Evolutionary conservation across 2,888 invertebrate genomes (phyloP), one percentile per base, ranked within the genome.

Genomic region (Eristalinus sepulchralis): DNA sequence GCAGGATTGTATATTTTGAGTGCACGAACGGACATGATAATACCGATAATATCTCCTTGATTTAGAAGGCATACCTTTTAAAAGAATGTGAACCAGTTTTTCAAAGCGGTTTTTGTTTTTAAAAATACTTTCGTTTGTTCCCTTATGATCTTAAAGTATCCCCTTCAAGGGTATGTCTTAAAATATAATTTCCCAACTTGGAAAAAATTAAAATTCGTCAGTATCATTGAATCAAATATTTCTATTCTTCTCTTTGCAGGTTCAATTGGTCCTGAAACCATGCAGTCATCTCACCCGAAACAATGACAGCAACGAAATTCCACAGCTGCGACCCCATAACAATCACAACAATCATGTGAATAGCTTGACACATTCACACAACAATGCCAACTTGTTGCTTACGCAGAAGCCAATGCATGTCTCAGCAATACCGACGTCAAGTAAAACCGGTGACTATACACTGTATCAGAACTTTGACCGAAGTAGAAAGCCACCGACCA

Each of bases 191-290:
- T n/a, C n/a, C n/a, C n/a, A n/a, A n/a, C n/a, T n/a, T n/a, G n/a
- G n/a, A n/a, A n/a, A n/a, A n/a, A n/a, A n/a, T n/a, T n/a, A n/a
- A n/a, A n/a, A n/a, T n/a, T n/a, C n/a, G n/a, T n/a, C n/a, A n/a
- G n/a, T n/a, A n/a, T n/a, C n/a, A n/a, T n/a, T n/a, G n/a, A n/a
- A n/a, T n/a, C n/a, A n/a, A n/a, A n/a, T n/a, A 5, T 17, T 75
- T 55, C 62, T 70, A 59, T 57, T 13, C 47, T n/a, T 67, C 75
- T 62, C 53, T 27, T 88, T 89, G n/a, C 67, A 91, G 91, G 90
- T 91, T 73, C 89, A 90, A 89, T 88, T 91, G 84, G 89, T 89
- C 53, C 89, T 90, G 57, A 83, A 80, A 73, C 66, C 70, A 60
- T 62, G 66, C 22, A 64, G 64, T 63, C 78, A 55, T 33, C 64